Base-by-base conservation (phyloP, 2,113 vertebrate genomes). In the Talpa occidentalis region DNA sequence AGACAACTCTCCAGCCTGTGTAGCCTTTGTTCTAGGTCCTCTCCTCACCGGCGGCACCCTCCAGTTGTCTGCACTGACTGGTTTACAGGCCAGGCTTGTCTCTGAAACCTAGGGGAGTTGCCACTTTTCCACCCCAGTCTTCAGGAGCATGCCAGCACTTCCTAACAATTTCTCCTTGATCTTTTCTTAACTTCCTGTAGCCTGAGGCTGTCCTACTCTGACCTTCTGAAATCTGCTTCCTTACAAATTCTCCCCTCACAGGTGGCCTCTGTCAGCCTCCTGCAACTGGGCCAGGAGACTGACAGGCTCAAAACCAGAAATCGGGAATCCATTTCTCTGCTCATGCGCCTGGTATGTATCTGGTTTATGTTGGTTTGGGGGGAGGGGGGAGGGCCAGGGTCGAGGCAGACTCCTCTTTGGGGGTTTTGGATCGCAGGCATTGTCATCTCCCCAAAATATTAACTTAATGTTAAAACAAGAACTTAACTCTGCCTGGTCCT, bases 301-400 rank as follows among this genome's bases (percentile, higher is more conserved):
- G 99, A 99, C 82, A 98, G 96, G 94, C 37, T 96, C 21, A 99
- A 99, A 49, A 96, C 95, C 83, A 99, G 98, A 97, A 99, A 99
- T 98, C 94, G 99, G 83, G 99, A 99, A 84, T 99, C 99, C 11
- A n/a, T 99, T 95, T 99, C 98, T 95, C 97, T 99, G 77, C 98
- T 99, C 59, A 98, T 99, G 88, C 98, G 99, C 95, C 98, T 99
- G 99, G 99, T 99, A 98, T 91, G 98, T 88, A 86, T 93, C 54
- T 79, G 11, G n/a, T 84, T 85, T 77, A 78, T 82, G 54, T 1
- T 70, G 78, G 14, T 78, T 40, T 73, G 30, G 35, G 54, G 47
- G 66, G 47, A 62, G 37, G 69, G 74, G 64, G 32, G 70, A 72
- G 83, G 60, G 32, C 86, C n/a, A 66, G 69, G n/a, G n/a, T n/a